Percentiles rank a stretch among this genome's conserved stretches.
Evolutionary conservation across 1,140 invertebrate species (phyloP).

Genomic region (Drosophila obscura): DNA sequence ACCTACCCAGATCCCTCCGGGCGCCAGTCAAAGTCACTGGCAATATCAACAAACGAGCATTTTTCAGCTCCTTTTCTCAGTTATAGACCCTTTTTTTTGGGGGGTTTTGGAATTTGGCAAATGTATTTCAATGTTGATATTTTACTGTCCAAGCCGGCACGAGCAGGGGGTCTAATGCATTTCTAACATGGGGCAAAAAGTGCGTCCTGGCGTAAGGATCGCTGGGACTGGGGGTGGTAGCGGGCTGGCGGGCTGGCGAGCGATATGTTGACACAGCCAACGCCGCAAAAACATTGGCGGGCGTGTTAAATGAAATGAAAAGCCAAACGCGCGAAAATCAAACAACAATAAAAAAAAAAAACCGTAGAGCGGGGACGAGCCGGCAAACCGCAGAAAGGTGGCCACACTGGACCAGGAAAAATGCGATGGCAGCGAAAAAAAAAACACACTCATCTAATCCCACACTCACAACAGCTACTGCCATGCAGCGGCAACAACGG

Average conservation of each 20-base stretch:
- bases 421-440: constrained; percentile 58
- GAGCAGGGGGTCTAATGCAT: constrained; percentile 51
- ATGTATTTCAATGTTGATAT: constrained; percentile 33
- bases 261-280: constrained; percentile 71
- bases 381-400: constrained; percentile 44
- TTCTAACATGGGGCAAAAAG: constrained; percentile 52
- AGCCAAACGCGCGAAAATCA: constrained; percentile 78
- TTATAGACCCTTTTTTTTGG: constrained; percentile 11
- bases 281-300: constrained; percentile 73
- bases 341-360: constrained; percentile 78
- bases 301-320: constrained; percentile 78
- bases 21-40: constrained; percentile 9
- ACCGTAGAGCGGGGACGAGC: constrained; percentile 15
- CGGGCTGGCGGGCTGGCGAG: not conserved
- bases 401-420: constrained; percentile 42
- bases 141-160: constrained; percentile 24
- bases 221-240: not conserved
- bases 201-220: constrained; percentile 26
- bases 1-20: too few relatives aligned
- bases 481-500: too few relatives aligned
- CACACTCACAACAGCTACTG: too few relatives aligned
- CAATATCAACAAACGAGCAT: constrained; percentile 32
- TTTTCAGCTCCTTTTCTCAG: constrained; percentile 3
- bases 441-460: not conserved
- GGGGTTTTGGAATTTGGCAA: constrained; percentile 1